Evolutionary conservation across 2,113 vertebrate genomes (phyloP).

Genomic region (Thalassarche chlororhynchos): DNA sequence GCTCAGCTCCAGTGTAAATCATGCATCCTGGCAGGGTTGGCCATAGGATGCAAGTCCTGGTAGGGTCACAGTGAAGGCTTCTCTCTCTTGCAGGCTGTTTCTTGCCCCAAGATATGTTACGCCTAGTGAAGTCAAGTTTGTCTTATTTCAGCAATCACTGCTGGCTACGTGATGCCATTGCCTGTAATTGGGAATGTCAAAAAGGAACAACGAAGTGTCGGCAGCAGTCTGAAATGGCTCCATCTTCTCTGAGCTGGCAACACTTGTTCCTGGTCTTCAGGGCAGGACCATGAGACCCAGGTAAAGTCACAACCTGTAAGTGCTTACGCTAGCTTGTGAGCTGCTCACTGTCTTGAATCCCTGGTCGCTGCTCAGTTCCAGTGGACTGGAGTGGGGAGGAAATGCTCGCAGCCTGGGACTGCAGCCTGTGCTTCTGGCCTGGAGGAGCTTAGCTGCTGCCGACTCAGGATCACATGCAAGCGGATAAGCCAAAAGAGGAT

Average conservation of each 20-base stretch:
- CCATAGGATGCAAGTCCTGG: neutral
- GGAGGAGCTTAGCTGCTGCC: neutral
- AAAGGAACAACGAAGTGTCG: neutral
- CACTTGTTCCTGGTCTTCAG: neutral
- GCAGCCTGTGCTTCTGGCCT: neutral
- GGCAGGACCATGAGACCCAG: neutral
- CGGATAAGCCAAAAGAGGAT: neutral
- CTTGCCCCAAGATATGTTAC: neutral
- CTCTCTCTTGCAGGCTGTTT: neutral
- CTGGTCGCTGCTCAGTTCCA: neutral
- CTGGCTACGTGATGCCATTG: fast-evolving
- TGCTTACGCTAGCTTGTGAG: neutral
- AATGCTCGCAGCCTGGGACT: neutral
- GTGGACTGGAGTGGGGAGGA: fast-evolving
- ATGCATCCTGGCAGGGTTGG: neutral
- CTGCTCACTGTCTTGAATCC: neutral
- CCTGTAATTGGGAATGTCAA: neutral
- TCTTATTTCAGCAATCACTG: neutral
- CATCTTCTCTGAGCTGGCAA: neutral
- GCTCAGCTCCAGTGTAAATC: neutral
- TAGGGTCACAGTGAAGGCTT: neutral
- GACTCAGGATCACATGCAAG: neutral
- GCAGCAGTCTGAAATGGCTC: neutral
- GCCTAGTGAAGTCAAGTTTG: neutral
- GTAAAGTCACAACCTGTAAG: neutral